Conservation (phyloP, 2,888 invertebrate genomes). For the Sphecodes monilicornis region DNA sequence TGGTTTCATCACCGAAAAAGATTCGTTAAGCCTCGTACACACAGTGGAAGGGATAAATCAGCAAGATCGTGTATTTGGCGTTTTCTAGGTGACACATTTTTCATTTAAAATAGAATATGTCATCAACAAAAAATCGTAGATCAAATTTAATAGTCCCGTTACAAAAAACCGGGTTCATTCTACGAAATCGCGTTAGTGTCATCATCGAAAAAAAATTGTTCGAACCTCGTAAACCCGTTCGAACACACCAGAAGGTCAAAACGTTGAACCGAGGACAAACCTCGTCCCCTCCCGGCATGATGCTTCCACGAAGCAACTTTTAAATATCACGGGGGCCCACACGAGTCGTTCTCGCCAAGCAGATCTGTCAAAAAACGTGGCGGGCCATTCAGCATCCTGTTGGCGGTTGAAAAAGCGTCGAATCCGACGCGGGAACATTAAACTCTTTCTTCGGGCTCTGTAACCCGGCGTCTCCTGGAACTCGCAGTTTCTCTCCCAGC, state of each 20-base stretch:
- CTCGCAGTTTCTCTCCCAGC: neutral
- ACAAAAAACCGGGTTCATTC: too few relatives aligned
- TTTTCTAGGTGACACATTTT: too few relatives aligned
- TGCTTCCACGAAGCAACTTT: neutral
- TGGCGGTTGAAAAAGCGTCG: neutral
- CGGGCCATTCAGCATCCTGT: slow-evolving; percentile 1
- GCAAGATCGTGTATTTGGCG: too few relatives aligned
- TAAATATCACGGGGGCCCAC: neutral
- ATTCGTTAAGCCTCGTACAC: too few relatives aligned
- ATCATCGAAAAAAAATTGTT: too few relatives aligned
- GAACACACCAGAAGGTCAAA: neutral
- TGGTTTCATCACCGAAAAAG: neutral
- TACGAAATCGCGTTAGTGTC: too few relatives aligned
- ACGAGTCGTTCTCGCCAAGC: neutral
- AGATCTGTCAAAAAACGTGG: neutral
- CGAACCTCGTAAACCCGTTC: too few relatives aligned
- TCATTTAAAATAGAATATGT: too few relatives aligned
- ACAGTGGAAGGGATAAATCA: too few relatives aligned
- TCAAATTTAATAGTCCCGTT: too few relatives aligned
- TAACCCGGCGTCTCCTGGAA: neutral
- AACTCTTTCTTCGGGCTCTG: neutral
- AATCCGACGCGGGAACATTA: neutral
- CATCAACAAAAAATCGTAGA: too few relatives aligned
- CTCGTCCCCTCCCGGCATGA: neutral
- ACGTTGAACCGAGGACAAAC: too few relatives aligned